Evolutionary conservation across 2,888 invertebrate genomes (phyloP), one percentile per base, ranked within the genome.

Genomic region (Margaritifera margaritifera): DNA sequence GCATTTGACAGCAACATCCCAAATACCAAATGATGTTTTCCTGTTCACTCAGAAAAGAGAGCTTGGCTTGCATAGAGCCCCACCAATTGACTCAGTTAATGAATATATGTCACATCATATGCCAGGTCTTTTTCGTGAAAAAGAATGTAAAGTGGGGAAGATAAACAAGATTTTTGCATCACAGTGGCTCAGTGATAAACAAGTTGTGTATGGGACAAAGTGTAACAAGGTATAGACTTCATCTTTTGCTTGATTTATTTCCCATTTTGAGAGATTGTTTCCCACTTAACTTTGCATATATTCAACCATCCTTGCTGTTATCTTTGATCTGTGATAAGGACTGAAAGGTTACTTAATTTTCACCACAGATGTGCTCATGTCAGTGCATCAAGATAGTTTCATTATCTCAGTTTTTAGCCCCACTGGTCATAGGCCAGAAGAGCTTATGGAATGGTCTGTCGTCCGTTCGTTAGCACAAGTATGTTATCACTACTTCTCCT

Each of bases 161-260:
- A 85, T 87, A 20, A 90, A 90, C 78, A 90, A 91, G 84, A 85
- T 91, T n/a, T 98, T 98, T 92, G 96, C 97, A 89, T 96, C 97
- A 0, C 95, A 97, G 89, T 98, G 98, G 98, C 92, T 98, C 55
- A 96, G 96, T 81, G 96, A 96, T 90, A 93, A 96, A 84, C 97
- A 97, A 91, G 95, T 98, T 69, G 96, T 97, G 27, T 96, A 97
- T 90, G 98, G 98, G 66, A 98, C 98, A 64, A 98, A 98, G 90
- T 98, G 98, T 91, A 98, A 98, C 91, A 97, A 96, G 93, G 95
- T 95, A 70, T 64, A 64, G 42, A 42, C n/a, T n/a, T n/a, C n/a
- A n/a, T 25, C 22, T 25, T 24, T 42, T 15, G 31, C 31, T 8
- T 31, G 42, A 42, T 15, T 42, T 58, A 20, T 1, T 59, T 64